A percentile compares a stretch with the other conserved stretches of the same genome.
Evolutionary conservation across 2,113 vertebrate genomes (phyloP).

Genomic region (Clarias batrachus): DNA sequence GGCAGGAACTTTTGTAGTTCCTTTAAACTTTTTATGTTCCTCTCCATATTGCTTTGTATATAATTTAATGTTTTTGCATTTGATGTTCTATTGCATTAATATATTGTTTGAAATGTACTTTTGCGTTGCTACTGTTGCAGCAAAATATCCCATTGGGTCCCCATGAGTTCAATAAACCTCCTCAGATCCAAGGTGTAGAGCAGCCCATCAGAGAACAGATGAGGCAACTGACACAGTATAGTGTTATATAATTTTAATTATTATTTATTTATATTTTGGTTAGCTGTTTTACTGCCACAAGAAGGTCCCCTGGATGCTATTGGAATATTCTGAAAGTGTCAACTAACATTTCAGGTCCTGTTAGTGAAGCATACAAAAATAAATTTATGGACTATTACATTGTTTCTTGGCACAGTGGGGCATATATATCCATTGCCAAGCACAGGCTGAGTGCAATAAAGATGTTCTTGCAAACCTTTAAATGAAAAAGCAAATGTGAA

Average conservation of each 20-base stretch:
- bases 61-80: background rate
- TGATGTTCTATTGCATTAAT: background rate
- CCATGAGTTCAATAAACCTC: conserved; percentile 20
- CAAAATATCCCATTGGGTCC: background rate
- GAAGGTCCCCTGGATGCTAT: conserved; percentile 23
- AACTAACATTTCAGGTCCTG: background rate
- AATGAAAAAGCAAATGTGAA: background rate
- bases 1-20: background rate
- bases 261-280: conserved; percentile 12
- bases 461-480: background rate
- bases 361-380: conserved; percentile 13
- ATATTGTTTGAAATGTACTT: conserved; percentile 11
- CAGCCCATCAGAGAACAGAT: conserved; percentile 15
- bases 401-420: background rate
- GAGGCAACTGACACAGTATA: background rate
- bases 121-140: conserved; percentile 7
- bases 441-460: background rate
- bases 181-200: background rate
- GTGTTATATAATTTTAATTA: conserved; percentile 1
- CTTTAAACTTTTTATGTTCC: background rate
- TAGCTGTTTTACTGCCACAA: conserved; percentile 6
- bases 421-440: conserved; percentile 15
- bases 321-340: background rate
- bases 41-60: background rate
- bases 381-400: conserved; percentile 6